Evolutionary conservation across 1,140 invertebrate genomes (phyloP).

Genomic region (Aleiodes sp.): DNA sequence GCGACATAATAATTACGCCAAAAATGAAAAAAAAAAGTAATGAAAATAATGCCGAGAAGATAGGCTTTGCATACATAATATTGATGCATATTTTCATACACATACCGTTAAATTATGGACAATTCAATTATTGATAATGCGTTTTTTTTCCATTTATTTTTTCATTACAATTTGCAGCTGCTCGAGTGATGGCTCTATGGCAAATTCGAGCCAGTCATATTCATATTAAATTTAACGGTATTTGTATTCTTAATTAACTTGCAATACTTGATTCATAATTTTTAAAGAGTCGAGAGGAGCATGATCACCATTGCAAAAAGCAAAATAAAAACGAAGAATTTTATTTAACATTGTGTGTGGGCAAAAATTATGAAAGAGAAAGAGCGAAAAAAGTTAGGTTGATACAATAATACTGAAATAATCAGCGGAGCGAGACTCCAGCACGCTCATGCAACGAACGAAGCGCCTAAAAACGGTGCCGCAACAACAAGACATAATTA

Average conservation of each 20-base stretch:
- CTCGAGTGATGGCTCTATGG: not conserved
- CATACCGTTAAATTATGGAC: not conserved
- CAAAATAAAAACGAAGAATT: too few relatives aligned
- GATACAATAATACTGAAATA: not conserved
- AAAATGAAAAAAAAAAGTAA: too few relatives aligned
- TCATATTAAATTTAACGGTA: too few relatives aligned
- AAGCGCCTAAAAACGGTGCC: conserved; percentile 44
- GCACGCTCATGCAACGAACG: conserved; percentile 31
- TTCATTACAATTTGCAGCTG: not conserved
- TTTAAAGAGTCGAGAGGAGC: not conserved
- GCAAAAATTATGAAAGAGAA: conserved; percentile 14
- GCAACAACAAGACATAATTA: conserved; percentile 50
- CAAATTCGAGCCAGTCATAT: too few relatives aligned
- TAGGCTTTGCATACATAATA: not conserved
- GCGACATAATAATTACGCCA: not conserved
- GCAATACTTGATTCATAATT: not conserved
- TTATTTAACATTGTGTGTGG: not conserved
- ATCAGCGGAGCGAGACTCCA: conserved; percentile 34
- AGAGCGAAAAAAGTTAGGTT: not conserved
- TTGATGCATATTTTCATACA: not conserved
- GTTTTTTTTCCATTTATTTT: not conserved
- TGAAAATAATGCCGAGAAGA: not conserved
- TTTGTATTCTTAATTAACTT: conserved; percentile 6
- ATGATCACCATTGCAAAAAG: too few relatives aligned
- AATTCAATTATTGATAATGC: not conserved